Evolutionary conservation across 2,797 vertebrate genomes (phyloP), one percentile per base, ranked within the genome.

Genomic region (Poeciliopsis infans): DNA sequence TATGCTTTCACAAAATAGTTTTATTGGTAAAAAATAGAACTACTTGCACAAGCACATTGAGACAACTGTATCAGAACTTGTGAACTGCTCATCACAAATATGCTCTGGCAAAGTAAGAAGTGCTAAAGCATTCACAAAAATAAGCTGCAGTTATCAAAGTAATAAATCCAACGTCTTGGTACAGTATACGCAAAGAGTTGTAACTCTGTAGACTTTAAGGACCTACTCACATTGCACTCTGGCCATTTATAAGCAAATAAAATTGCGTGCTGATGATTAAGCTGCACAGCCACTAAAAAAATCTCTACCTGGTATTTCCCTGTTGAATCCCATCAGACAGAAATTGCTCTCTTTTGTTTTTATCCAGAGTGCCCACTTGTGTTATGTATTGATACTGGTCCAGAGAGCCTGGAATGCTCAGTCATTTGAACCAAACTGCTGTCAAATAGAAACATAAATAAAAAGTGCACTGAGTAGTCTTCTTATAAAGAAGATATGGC

Each of bases 1-100:
- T 74, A 81, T 90, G 95, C 92, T 93, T 95, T 93, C 95, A 96
- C 93, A 95, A 95, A 96, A 96, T 96, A 95, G 89, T 95, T 96
- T 96, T 96, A 96, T 96, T 96, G 94, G 93, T 96, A 96, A 95
- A 96, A 96, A 96, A 96, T 96, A 96, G 91, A 96, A 94, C 95
- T 96, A 96, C 95, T 95, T 93, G 95, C 95, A 96, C 95, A 96
- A 96, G 96, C 95, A 96, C 95, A 96, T 95, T 90, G 92, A 95
- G 93, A 95, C 94, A 91, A 94, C 92, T 90, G 94, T 92, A 95
- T 94, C 94, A 90, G 91, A 94, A 95, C 94, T 93, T 93, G 93
- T 94, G 90, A 95, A 95, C 92, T 89, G 89, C 87, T 94, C 89
- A 87, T 93, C 92, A 94, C 92, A 94, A 93, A 91, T 93, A 93